These are phyloP conservation scores for Leptinotarsa peninsularis DNA, from an alignment of 2,888 invertebrate species.

Conservation along the genomic window DNA sequence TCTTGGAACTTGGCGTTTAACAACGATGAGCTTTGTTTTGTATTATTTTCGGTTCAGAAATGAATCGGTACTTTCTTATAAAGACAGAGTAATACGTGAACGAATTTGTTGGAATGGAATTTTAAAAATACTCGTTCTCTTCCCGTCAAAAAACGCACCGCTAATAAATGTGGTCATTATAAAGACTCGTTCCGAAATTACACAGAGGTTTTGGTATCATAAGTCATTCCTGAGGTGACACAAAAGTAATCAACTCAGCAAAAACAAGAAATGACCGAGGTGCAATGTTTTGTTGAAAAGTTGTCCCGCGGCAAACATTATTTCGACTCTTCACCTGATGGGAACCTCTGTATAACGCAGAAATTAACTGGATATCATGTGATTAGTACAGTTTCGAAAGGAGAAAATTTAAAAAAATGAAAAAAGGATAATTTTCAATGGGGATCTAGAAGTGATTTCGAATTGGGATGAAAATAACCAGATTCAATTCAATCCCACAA, in stretches of 20 bases:
- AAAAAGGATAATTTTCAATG: no score
- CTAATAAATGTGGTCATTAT: conserved; percentile 15
- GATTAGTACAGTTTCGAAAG: no score
- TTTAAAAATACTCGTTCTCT: conserved; percentile 9
- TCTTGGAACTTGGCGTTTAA: conserved; percentile 1
- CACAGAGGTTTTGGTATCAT: not conserved
- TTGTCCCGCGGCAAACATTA: no score
- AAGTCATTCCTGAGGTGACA: conserved; percentile 9
- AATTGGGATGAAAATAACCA: no score
- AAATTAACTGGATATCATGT: no score
- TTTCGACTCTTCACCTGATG: no score
- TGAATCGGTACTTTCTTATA: not conserved
- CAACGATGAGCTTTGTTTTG: conserved; percentile 6
- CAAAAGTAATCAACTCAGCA: conserved; percentile 5
- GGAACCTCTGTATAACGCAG: no score
- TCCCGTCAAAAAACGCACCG: conserved; percentile 1
- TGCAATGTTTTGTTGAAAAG: not conserved
- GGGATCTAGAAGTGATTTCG: no score
- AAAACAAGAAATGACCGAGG: conserved; percentile 4
- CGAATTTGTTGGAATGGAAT: conserved; percentile 7
- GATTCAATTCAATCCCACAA: no score
- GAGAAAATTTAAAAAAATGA: no score
- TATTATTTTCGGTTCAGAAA: conserved; percentile 1
- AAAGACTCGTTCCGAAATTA: conserved; percentile 10
- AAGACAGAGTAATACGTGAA: conserved; percentile 6